A percentile compares a stretch with the other conserved stretches of the same genome.
Conservation (phyloP, 2,797 vertebrate species). For the Alauda arvensis region DNA sequence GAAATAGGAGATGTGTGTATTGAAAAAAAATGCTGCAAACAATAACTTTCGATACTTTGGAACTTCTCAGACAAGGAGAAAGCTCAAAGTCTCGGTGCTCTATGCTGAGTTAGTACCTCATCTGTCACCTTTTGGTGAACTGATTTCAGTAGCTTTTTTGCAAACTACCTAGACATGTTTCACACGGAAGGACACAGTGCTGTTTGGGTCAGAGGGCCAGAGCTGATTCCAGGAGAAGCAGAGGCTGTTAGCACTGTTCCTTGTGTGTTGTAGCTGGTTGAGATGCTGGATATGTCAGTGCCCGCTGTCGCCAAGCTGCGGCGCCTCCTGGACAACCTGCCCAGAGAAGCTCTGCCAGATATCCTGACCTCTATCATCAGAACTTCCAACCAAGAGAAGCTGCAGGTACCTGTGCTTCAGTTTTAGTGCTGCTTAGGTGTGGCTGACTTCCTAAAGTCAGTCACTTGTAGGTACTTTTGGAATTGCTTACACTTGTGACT, state of each 20-base stretch:
- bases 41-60: neutral
- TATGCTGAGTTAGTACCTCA: neutral
- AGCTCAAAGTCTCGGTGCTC: neutral
- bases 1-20: neutral
- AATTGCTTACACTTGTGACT: neutral
- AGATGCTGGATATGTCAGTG: constrained; percentile 94
- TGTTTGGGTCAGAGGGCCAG: neutral
- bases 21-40: neutral
- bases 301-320: constrained; percentile 93
- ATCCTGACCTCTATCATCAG: constrained; percentile 93
- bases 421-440: neutral
- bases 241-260: neutral
- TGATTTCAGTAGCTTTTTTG: neutral
- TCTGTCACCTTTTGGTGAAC: neutral
- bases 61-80: neutral
- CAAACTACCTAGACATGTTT: neutral
- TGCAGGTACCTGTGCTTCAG: constrained; percentile 79
- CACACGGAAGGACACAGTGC: neutral
- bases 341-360: constrained; percentile 90
- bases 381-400: constrained; percentile 92
- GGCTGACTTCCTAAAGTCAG: fast-evolving
- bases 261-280: constrained; percentile 79
- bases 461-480: neutral
- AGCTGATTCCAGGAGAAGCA: neutral
- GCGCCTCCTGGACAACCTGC: constrained; percentile 88